Base-by-base conservation (phyloP, 2,797 vertebrate species). In the Cirrhinus mrigala region DNA sequence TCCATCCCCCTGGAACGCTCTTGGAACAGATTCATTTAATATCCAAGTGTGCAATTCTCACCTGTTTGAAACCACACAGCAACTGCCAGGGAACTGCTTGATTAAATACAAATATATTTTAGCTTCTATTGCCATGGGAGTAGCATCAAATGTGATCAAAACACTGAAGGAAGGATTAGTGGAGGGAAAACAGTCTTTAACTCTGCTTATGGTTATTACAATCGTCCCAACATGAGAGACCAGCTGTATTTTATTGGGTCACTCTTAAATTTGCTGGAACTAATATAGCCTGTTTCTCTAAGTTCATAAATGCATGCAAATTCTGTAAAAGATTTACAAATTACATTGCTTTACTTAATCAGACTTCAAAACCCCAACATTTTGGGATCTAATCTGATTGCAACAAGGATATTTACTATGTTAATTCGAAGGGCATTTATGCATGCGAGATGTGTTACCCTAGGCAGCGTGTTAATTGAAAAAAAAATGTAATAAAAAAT, bases 301-400 rank as follows among this genome's bases (percentile, higher is more conserved):
- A 64, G 75, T 89, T 92, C 90, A 93, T 92, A 95, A 96, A 96
- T 96, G 89, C 95, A 96, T 96, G 95, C 94, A 97, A 96, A 97
- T 96, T 93, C 93, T 91, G 74, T 95, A 97, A 97, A 96, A 96
- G 93, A 93, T 95, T 96, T 94, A 94, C 95, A 95, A 96, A 96
- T 96, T 96, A 95, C 90, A 95, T 97, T 97, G 96, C 93, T 94
- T 94, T 91, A 92, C 93, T 95, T 96, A 94, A 97, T 97, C 95
- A 94, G 93, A 95, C 94, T 96, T 96, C 92, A 96, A 95, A 96
- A 95, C 95, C 93, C 93, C 93, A 93, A 91, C 93, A 95, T 96
- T 96, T 96, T 93, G 93, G 91, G 93, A 94, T 86, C 94, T 96
- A 96, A 97, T 96, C 93, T 94, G 94, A 97, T 95, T 96, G 95